Percentiles rank a stretch among this genome's conserved stretches.
Evolutionary conservation across 2,888 invertebrate species (phyloP).

Genomic region (Molanna angustata): DNA sequence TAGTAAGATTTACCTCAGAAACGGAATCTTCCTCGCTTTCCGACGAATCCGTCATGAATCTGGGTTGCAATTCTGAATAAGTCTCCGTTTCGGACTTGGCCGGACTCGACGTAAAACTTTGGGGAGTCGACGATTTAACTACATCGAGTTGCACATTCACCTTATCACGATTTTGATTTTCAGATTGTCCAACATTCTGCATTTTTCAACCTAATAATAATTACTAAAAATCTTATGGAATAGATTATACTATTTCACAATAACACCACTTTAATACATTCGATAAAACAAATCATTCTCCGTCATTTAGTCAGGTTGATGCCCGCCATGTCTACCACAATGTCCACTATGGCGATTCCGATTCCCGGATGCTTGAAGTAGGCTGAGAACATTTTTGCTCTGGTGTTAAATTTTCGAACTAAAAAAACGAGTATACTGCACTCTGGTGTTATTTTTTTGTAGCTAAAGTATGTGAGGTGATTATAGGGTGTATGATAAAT

Average conservation of each 20-base stretch:
- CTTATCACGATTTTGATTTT: conserved; percentile 80
- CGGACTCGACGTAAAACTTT: conserved; percentile 79
- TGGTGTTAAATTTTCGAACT: conserved; percentile 17
- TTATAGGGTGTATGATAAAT: too few species aligned
- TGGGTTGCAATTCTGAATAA: conserved; percentile 78
- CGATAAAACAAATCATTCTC: conserved; percentile 57
- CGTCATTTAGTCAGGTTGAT: conserved; percentile 66
- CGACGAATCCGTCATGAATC: conserved; percentile 90
- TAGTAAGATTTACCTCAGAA: conserved; percentile 78
- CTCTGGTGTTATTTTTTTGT: conserved; percentile 17
- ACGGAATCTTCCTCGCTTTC: conserved; percentile 96
- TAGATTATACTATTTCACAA: conserved; percentile 48
- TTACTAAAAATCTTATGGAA: conserved; percentile 22
- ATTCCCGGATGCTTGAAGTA: conserved; percentile 36
- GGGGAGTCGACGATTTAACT: conserved; percentile 73
- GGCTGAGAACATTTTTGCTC: conserved; percentile 12
- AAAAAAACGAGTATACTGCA: conserved; percentile 6
- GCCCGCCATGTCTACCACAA: conserved; percentile 72
- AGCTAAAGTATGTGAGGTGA: conserved; percentile 14
- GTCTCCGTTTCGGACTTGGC: conserved; percentile 85
- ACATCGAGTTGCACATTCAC: conserved; percentile 71
- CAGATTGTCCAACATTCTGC: conserved; percentile 89
- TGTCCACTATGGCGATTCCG: conserved; percentile 70
- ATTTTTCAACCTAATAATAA: conserved; percentile 67
- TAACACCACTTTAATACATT: conserved; percentile 56